Conservation (phyloP, 2,797 vertebrate genomes). For the Coregonus suidteri region DNA sequence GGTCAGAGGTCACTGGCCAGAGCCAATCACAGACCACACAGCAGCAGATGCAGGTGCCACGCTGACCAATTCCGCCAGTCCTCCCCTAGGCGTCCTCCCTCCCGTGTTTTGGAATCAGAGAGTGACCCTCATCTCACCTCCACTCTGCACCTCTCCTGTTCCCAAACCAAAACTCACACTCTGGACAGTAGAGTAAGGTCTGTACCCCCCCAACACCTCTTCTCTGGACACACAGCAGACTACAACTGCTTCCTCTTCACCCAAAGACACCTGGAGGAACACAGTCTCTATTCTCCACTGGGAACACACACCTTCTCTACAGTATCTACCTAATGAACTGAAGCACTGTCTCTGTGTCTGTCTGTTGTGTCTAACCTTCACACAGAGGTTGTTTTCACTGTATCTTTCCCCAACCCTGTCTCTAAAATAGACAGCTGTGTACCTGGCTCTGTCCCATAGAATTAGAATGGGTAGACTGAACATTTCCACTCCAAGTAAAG, state of each 20-base stretch:
- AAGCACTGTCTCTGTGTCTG: not conserved
- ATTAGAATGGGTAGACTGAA: slow-evolving; percentile 39
- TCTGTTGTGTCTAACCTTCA: not conserved
- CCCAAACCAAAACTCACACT: slow-evolving; percentile 50
- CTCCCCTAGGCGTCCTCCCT: slow-evolving; percentile 12
- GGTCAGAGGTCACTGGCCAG: slow-evolving; percentile 77
- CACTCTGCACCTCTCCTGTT: slow-evolving; percentile 44
- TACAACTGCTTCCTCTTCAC: slow-evolving; percentile 51
- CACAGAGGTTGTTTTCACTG: slow-evolving; percentile 40
- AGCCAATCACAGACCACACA: slow-evolving; percentile 65
- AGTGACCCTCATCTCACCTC: slow-evolving; percentile 24
- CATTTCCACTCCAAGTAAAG: slow-evolving; percentile 11
- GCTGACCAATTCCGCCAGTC: slow-evolving; percentile 58
- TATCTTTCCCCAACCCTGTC: not conserved
- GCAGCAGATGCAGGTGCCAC: slow-evolving; percentile 73
- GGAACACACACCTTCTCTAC: not conserved
- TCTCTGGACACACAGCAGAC: slow-evolving; percentile 51
- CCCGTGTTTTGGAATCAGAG: not conserved
- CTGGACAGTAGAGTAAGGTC: not conserved
- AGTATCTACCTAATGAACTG: not conserved
- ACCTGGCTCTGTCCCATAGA: slow-evolving; percentile 56
- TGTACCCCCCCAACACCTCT: slow-evolving; percentile 19
- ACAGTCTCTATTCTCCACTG: slow-evolving; percentile 40
- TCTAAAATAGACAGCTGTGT: slow-evolving; percentile 52
- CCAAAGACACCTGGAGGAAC: slow-evolving; percentile 53